Percentiles rank a stretch among this genome's conserved stretches.
These are phyloP conservation scores for Pissodes strobi DNA, from an alignment of 1,140 invertebrate species.

Conservation along the genomic window DNA sequence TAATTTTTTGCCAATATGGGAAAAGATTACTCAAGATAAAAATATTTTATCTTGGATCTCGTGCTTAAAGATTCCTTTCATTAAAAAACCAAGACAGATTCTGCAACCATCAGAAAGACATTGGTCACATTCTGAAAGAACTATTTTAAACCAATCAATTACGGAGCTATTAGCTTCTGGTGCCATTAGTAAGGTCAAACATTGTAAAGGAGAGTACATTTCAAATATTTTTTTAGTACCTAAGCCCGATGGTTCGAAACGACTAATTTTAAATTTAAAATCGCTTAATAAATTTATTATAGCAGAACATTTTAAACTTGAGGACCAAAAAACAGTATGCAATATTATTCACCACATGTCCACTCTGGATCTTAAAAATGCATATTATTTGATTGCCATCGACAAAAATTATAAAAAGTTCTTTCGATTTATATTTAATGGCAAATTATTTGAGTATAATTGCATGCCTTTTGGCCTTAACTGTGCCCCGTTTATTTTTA, in stretches of 20 bases:
- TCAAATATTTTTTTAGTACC: too few species aligned
- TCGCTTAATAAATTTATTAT: too few species aligned
- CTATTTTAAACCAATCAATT: neutral
- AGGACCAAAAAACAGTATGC: too few species aligned
- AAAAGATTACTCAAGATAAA: constrained; percentile 8
- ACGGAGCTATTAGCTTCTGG: neutral
- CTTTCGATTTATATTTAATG: neutral
- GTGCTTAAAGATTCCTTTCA: neutral
- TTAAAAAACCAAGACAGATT: neutral
- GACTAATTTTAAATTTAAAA: too few species aligned
- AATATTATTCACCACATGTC: neutral
- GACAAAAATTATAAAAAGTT: neutral
- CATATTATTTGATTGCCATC: constrained; percentile 1
- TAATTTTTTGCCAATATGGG: neutral
- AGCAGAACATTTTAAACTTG: too few species aligned
- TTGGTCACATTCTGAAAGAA: neutral
- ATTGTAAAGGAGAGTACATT: neutral
- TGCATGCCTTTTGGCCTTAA: too few species aligned
- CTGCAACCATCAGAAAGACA: too few species aligned
- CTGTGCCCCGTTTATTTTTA: too few species aligned
- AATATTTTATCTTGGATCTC: constrained; percentile 8
- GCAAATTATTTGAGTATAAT: too few species aligned
- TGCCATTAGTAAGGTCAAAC: neutral
- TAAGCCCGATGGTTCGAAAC: too few species aligned
- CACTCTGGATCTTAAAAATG: too few species aligned